Conservation (phyloP, 1,140 invertebrate species). For the Sycobia sp. region DNA sequence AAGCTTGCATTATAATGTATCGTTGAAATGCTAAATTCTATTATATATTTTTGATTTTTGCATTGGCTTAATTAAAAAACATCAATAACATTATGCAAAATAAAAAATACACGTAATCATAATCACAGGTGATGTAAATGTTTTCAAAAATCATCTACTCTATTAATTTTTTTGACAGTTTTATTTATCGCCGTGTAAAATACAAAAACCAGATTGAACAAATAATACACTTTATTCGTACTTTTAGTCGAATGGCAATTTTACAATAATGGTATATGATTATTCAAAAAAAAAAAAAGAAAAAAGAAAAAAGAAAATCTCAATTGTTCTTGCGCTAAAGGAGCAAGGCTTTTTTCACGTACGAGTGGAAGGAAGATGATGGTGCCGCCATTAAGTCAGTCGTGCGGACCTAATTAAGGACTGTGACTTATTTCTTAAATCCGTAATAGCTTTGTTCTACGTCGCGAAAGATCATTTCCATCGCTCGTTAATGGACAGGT, state of each 20-base stretch:
- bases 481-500: background rate
- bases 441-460: constrained; percentile 26
- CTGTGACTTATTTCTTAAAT: constrained; percentile 31
- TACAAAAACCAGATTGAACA: constrained; percentile 42
- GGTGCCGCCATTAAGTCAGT: constrained; percentile 59
- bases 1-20: too few species aligned
- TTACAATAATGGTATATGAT: constrained; percentile 52
- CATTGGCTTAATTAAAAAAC: too few species aligned
- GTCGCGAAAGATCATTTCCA: constrained; percentile 8
- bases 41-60: too few species aligned
- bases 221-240: constrained; percentile 56
- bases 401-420: constrained; percentile 55
- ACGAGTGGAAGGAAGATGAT: constrained; percentile 52
- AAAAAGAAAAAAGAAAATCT: constrained; percentile 37
- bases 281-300: too few species aligned
- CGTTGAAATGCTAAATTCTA: too few species aligned
- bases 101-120: too few species aligned
- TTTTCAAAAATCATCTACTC: too few species aligned
- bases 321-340: constrained; percentile 37
- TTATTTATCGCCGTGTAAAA: constrained; percentile 17
- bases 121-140: too few species aligned
- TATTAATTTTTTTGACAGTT: constrained; percentile 11
- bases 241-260: constrained; percentile 43
- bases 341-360: constrained; percentile 38
- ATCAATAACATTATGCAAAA: too few species aligned